A percentile compares a stretch with the other conserved stretches of the same genome.
Evolutionary conservation across 2,797 vertebrate species (phyloP).

Genomic region (Oophaga sylvatica): DNA sequence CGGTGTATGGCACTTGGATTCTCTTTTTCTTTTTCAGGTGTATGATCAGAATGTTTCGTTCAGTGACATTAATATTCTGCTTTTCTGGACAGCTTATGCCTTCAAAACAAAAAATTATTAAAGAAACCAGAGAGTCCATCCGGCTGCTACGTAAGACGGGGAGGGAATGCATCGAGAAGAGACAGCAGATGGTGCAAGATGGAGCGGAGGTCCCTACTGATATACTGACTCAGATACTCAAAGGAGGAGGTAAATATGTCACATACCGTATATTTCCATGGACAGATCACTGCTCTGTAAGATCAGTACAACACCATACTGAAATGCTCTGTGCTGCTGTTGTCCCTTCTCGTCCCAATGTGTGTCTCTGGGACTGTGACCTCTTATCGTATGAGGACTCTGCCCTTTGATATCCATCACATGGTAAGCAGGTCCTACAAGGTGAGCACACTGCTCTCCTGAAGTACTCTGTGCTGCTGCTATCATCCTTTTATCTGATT

Average conservation of each 20-base stretch:
- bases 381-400: too few species aligned
- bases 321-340: neutral
- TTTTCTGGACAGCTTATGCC: constrained; percentile 62
- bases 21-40: too few species aligned
- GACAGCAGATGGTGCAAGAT: constrained; percentile 74
- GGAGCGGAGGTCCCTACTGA: constrained; percentile 80
- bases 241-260: constrained; percentile 68
- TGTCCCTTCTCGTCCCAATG: too few species aligned
- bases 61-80: neutral
- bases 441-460: neutral
- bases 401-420: too few species aligned
- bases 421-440: neutral
- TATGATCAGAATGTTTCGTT: neutral
- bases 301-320: neutral
- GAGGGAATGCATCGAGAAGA: constrained; percentile 78
- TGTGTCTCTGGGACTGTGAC: too few species aligned
- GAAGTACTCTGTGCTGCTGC: neutral
- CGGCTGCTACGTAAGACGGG: constrained; percentile 80
- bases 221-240: constrained; percentile 89
- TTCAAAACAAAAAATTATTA: neutral
- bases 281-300: neutral
- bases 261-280: neutral
- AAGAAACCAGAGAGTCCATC: constrained; percentile 38
- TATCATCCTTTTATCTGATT: neutral
- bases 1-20: too few species aligned